Evolutionary conservation across 2,797 vertebrate species (phyloP).

Genomic region (Enteromius argenteus): DNA sequence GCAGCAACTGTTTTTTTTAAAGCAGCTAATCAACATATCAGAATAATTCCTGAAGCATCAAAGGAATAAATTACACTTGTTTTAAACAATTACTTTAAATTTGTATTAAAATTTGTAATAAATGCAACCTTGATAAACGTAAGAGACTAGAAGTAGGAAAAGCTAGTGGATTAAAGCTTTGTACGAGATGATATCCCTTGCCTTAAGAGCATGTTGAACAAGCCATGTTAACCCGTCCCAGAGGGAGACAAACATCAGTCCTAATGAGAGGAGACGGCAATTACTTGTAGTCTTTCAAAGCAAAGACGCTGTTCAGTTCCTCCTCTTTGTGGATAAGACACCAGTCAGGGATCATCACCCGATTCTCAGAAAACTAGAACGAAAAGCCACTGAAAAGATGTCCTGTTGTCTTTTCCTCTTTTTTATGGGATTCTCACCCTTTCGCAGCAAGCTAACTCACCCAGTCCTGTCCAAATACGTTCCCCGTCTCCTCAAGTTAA

Average conservation of each 20-base stretch:
- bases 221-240: constrained; percentile 38
- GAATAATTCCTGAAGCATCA: too few relatives aligned
- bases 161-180: constrained; percentile 45
- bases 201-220: constrained; percentile 43
- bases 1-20: too few relatives aligned
- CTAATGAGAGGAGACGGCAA: constrained; percentile 45
- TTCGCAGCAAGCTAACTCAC: constrained; percentile 51
- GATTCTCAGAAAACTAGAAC: constrained; percentile 40
- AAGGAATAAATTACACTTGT: background rate
- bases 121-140: background rate
- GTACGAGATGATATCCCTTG: constrained; percentile 29
- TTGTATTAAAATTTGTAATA: background rate
- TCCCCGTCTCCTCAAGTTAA: constrained; percentile 54
- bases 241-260: constrained; percentile 26
- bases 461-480: constrained; percentile 42
- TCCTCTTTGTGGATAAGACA: constrained; percentile 36
- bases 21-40: too few relatives aligned
- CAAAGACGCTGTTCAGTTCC: constrained; percentile 41
- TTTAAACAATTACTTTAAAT: background rate
- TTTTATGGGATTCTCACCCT: constrained; percentile 20
- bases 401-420: constrained; percentile 9
- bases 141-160: background rate
- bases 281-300: constrained; percentile 41
- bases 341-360: constrained; percentile 40
- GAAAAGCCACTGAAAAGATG: constrained; percentile 10